Evolutionary conservation across 2,888 invertebrate genomes (phyloP), one percentile per base, ranked within the genome.

Genomic region (Leptinotarsa rubiginosa): DNA sequence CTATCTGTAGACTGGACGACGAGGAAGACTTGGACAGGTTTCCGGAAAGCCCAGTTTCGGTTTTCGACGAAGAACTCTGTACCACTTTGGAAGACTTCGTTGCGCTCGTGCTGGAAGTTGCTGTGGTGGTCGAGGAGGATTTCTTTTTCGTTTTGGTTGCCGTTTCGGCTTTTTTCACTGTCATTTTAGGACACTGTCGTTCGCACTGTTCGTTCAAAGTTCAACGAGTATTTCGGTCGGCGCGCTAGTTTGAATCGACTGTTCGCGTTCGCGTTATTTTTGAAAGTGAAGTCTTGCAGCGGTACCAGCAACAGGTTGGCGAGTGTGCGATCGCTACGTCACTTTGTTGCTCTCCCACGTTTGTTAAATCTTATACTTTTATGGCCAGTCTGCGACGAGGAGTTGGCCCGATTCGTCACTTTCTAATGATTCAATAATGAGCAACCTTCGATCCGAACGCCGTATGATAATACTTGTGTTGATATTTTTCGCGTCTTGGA

Each of bases 1-100:
- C 81, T 47, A 88, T 88, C 80, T 87, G 84, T 52, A 88, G 78
- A 75, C 86, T 87, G 47, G 87, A 87, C 18, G 85, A 81, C 0
- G 87, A 87, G 3, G 86, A 86, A n/a, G 87, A 85, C 77, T 86
- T 85, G 13, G 87, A 86, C 7, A 86, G 71, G 54, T 70, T 78
- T 20, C 83, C 83, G 22, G 81, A 75, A 52, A 80, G 75, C 31
- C 71, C 74, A 15, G 67, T 67, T 73, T 80, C 77, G 4, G 78
- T 79, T 64, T 80, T 81, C 62, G 77, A 78, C 41, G 76, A 69
- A 65, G 74, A 74, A 64, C 70, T 72, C 62, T 76, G 78, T 54
- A 80, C 80, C 22, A 80, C 79, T 80, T 83, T 80, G 47, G 83
- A 82, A 25, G 83, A 80, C 65, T 76, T 81, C 20, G 80, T 78